Percentiles rank a stretch among this genome's conserved stretches.
These are phyloP conservation scores for Zosterops japonicus DNA, from an alignment of 2,113 vertebrate genomes.

Conservation along the genomic window DNA sequence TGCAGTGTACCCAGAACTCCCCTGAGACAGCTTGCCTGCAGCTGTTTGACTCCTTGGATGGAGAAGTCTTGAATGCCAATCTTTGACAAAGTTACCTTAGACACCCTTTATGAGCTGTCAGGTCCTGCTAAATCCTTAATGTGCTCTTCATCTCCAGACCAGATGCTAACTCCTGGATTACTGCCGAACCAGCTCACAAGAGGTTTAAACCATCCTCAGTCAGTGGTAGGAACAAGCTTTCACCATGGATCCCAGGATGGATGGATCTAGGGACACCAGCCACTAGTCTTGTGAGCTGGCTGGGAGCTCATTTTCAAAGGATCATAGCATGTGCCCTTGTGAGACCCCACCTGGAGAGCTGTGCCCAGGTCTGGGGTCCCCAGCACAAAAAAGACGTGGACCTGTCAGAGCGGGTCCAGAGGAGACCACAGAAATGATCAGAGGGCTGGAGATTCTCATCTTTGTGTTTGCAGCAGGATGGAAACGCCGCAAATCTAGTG, in stretches of 20 bases:
- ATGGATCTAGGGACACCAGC: background rate
- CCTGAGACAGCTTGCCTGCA: background rate
- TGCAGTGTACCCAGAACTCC: background rate
- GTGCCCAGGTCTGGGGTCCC: background rate
- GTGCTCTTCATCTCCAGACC: background rate
- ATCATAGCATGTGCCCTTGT: background rate
- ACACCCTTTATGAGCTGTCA: background rate
- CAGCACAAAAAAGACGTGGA: background rate
- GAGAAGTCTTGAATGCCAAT: background rate
- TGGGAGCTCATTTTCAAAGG: background rate
- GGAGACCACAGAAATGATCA: background rate
- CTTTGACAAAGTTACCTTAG: constrained; percentile 16
- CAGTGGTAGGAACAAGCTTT: background rate
- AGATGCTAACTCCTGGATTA: background rate
- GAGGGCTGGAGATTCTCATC: background rate
- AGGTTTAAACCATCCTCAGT: background rate
- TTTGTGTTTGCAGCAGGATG: background rate
- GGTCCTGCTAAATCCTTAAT: background rate
- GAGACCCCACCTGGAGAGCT: background rate
- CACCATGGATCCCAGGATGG: background rate
- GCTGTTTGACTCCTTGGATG: background rate
- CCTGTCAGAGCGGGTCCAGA: background rate
- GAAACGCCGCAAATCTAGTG: background rate
- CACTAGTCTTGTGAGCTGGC: background rate
- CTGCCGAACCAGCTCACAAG: accelerated